Conservation (phyloP, 35 echinoderm and acorn worm genomes). For the Diadema setosum region DNA sequence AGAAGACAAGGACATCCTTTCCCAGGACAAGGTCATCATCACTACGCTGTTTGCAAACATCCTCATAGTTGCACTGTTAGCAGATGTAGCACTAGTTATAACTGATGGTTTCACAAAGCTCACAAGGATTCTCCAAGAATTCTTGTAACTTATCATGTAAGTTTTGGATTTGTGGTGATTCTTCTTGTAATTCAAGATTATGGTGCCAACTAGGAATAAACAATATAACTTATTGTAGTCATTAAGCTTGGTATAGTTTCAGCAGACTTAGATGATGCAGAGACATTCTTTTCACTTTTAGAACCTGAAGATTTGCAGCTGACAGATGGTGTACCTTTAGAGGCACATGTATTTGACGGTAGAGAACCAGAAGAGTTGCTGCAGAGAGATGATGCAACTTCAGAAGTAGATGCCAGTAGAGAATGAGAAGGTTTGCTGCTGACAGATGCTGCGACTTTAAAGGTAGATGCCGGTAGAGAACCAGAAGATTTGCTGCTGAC, state of each 20-base stretch:
- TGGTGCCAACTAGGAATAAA: constrained; percentile 13
- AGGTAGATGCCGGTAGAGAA: too few relatives aligned
- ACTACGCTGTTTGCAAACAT: neutral
- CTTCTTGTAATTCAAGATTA: constrained; percentile 28
- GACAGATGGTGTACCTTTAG: too few relatives aligned
- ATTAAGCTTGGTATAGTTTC: neutral
- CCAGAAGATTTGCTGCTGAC: too few relatives aligned
- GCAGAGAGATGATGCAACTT: too few relatives aligned
- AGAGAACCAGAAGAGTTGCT: too few relatives aligned
- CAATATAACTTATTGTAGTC: constrained; percentile 43
- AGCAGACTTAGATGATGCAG: too few relatives aligned
- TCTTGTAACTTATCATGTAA: neutral
- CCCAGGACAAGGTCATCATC: constrained; percentile 38
- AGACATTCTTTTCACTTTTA: neutral
- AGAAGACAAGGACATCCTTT: neutral
- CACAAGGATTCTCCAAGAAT: neutral
- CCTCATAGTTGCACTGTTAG: constrained; percentile 15
- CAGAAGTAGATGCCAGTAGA: too few relatives aligned
- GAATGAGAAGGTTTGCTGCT: too few relatives aligned
- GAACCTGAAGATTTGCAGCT: too few relatives aligned
- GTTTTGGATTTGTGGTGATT: constrained; percentile 23
- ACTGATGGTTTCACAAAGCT: constrained; percentile 37
- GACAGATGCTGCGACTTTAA: too few relatives aligned
- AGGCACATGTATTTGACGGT: too few relatives aligned
- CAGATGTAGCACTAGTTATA: constrained; percentile 3